Conservation (phyloP, 2,113 vertebrate genomes). For the Nycticryphes semicollaris region DNA sequence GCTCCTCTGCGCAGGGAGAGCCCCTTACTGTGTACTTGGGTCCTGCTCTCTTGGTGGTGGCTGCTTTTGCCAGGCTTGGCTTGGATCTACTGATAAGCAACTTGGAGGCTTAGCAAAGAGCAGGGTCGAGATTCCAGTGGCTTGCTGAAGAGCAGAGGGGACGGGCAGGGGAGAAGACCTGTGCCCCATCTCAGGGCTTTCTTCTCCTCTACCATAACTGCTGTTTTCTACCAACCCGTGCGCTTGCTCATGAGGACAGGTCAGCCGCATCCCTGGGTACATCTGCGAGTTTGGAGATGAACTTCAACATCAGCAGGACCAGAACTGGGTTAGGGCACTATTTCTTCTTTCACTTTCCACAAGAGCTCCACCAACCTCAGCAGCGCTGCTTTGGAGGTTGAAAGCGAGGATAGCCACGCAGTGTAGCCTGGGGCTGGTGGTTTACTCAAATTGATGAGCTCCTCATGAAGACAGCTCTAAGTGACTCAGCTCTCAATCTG, state of each 20-base stretch:
- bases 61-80: not conserved
- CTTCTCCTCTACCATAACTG: not conserved
- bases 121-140: not conserved
- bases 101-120: not conserved
- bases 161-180: not conserved
- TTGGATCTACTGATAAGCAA: not conserved
- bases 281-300: not conserved
- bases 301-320: not conserved
- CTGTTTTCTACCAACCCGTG: not conserved
- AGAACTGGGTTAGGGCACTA: not conserved
- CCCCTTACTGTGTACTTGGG: fast-evolving
- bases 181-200: not conserved
- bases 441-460: slow-evolving; percentile 21
- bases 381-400: not conserved
- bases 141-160: fast-evolving
- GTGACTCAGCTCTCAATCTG: slow-evolving; percentile 41
- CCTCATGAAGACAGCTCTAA: slow-evolving; percentile 1
- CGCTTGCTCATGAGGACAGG: fast-evolving
- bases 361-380: not conserved
- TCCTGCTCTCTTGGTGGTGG: not conserved
- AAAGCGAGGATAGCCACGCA: not conserved
- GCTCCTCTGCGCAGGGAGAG: too few species aligned
- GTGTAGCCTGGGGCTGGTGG: not conserved
- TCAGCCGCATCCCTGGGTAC: not conserved
- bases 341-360: not conserved